Evolutionary conservation across 2,888 invertebrate genomes (phyloP), one percentile per base, ranked within the genome.

Genomic region (Empis livida): DNA sequence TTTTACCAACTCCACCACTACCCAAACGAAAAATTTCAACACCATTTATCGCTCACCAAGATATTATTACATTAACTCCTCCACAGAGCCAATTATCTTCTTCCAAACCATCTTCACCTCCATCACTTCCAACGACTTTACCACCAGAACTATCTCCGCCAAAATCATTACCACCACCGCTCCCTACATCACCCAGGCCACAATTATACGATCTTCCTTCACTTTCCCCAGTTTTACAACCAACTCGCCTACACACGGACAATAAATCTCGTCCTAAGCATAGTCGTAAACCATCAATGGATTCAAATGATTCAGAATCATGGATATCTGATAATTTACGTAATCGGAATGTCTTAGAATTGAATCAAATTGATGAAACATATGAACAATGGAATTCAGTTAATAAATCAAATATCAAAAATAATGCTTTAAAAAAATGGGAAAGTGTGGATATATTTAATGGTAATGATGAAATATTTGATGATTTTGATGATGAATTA

Each of bases 361-460:
- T 60, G 6, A 55, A 57, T 32, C 54, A 50, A 35, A 55, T 57
- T 6, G 45, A 45, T 5, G 60, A 60, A 44, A 56, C 45, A 13
- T 47, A 53, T 5, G 55, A 57, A 16, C 55, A 59, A 1, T 62
- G 61, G 61, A 56, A 53, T 27, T 27, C 23, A 27, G 5, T 27
- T 27, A 27, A 27, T 8, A 27, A 6, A 27, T 27, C 23, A 8
- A 27, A 27, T 8, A 6, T 9, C 5, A 23, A 14, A 32, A 38
- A 54, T 59, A 11, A 46, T 51, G 27, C 51, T 64, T 4, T 62
- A 62, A 47, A 65, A 65, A 50, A 52, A 60, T n/a, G 41, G 16
- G 60, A 58, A 17, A 66, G 64, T 46, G 60, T 67, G 9, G 67
- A 67, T 40, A 65, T 67, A n/a, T 68, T 68, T 42, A 58, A 61